Percentiles rank a stretch among this genome's conserved stretches.
phyloP scores from a whole-genome alignment of 2,113 vertebrate species.

The Malurus cyaneus region DNA sequence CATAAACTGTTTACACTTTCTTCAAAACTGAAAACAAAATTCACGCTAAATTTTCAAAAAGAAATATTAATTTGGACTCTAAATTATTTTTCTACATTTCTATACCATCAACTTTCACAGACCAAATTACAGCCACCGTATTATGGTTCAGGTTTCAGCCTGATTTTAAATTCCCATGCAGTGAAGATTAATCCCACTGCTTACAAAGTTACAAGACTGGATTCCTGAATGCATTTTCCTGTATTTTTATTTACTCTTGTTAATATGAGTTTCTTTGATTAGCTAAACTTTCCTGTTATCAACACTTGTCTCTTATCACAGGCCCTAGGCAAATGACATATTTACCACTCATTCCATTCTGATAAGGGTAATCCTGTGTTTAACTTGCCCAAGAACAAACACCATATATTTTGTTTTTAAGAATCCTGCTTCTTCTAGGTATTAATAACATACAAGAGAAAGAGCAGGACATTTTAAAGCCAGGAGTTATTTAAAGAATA shows the following conservation, averaged over 20 bases:
- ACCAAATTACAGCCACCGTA: constrained; percentile 17
- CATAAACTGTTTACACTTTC: background rate
- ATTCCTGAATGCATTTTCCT: constrained; percentile 68
- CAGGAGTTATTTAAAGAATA: background rate
- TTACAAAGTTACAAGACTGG: constrained; percentile 61
- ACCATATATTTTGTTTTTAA: constrained; percentile 67
- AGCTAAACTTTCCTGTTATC: constrained; percentile 73
- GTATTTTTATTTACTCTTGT: constrained; percentile 68
- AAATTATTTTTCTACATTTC: constrained; percentile 1
- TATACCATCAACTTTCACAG: constrained; percentile 44
- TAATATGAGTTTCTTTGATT: constrained; percentile 75
- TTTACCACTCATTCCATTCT: constrained; percentile 74
- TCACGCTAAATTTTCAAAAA: background rate
- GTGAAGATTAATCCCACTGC: constrained; percentile 48
- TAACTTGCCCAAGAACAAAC: constrained; percentile 74
- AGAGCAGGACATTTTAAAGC: constrained; percentile 19
- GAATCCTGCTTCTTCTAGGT: constrained; percentile 70
- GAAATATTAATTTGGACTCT: background rate
- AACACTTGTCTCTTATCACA: constrained; percentile 72
- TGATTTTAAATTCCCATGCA: constrained; percentile 40
- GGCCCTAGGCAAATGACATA: constrained; percentile 71
- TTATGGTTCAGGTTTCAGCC: constrained; percentile 1
- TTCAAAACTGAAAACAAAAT: background rate
- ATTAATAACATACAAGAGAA: constrained; percentile 56
- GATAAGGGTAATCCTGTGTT: constrained; percentile 78